Base-by-base conservation (phyloP, 2,888 invertebrate species). In the Timandra comae region DNA sequence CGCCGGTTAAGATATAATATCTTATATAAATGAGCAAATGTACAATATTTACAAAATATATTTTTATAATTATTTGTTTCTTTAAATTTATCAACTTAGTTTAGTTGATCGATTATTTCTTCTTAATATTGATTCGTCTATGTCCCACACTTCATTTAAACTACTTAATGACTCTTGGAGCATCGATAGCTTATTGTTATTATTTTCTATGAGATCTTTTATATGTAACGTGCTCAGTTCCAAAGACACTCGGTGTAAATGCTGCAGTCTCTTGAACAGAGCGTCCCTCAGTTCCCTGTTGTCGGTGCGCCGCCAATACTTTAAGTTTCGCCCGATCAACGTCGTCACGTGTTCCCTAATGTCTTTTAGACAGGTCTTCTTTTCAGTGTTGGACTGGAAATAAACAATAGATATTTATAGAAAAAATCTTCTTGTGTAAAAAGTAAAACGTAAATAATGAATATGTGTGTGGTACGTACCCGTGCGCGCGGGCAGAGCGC, bases 341-440 rank as follows among this genome's bases (percentile, higher is more conserved):
- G 78, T 68, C 2, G 80, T 69, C 7, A 86, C 84, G 52, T 88
- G 87, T 26, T 82, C 76, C 35, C 82, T 79, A 21, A 89, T 62
- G 30, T 85, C 80, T 38, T 65, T 75, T 7, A 88, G 57, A 47
- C 89, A 89, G 1, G 67, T 60, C 25, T 63, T 72, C 52, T 78
- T 85, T 31, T 82, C 80, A 2, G 46, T 43, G 4, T 50, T 52
- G 7, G 59, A 61, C 88, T 82, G 69, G 13, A 59, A 65, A 33
- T 49, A n/a, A n/a, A n/a, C n/a, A 21, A 21, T 21, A 4, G 21
- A 21, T n/a, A n/a, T n/a, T 16, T 16, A 16, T 16, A 16, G 16
- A 1, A 16, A 16, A n/a, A n/a, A n/a, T n/a, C n/a, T n/a, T n/a
- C n/a, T n/a, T n/a, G n/a, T n/a, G n/a, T n/a, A n/a, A n/a, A n/a